Evolutionary conservation across 2,888 invertebrate genomes (phyloP).

Genomic region (Clitarchus hookeri): DNA sequence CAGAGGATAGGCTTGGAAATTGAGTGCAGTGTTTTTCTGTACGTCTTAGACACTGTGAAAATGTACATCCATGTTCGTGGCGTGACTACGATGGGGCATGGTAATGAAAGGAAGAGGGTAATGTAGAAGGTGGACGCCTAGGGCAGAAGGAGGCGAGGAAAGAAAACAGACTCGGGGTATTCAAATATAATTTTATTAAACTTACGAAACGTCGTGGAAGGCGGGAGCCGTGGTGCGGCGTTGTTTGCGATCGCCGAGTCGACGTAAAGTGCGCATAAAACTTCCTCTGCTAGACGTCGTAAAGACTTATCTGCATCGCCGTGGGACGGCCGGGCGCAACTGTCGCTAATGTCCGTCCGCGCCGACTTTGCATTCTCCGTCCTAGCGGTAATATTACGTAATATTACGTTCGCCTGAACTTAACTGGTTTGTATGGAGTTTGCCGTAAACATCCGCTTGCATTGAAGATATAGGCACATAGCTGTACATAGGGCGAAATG

Average conservation of each 20-base stretch:
- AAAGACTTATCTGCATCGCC: constrained; percentile 17
- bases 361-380: not conserved
- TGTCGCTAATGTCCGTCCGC: not conserved
- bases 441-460: too few relatives aligned
- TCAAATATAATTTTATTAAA: not conserved
- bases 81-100: not conserved
- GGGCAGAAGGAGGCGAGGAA: not conserved
- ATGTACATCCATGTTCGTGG: not conserved
- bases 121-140: too few relatives aligned
- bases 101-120: not conserved
- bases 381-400: too few relatives aligned
- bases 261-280: constrained; percentile 25
- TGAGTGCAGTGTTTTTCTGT: too few relatives aligned
- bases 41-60: too few relatives aligned
- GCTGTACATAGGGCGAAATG: too few relatives aligned
- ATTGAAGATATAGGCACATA: too few relatives aligned
- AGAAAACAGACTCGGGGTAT: not conserved
- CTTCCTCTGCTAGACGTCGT: constrained; percentile 6
- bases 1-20: too few relatives aligned
- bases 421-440: too few relatives aligned
- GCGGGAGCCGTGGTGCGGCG: not conserved
- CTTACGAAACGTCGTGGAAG: not conserved
- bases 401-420: too few relatives aligned
- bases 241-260: constrained; percentile 20
- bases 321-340: not conserved